Conservation (phyloP, 2,113 vertebrate species). For the Engraulis encrasicolus region DNA sequence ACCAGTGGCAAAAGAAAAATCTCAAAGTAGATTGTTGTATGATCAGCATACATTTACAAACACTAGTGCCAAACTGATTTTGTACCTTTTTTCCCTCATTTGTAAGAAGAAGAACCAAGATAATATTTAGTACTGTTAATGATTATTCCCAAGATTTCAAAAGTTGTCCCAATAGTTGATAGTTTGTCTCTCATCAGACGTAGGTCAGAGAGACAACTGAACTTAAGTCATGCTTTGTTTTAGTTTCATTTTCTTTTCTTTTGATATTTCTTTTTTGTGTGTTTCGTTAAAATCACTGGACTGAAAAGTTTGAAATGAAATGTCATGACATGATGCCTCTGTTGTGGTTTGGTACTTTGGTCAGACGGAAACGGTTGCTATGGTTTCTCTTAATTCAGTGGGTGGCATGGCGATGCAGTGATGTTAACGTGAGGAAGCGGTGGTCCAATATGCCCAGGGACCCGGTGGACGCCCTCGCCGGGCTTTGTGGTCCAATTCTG, state of each 20-base stretch:
- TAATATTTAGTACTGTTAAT: neutral
- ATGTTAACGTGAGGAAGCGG: neutral
- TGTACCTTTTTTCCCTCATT: slow-evolving; percentile 10
- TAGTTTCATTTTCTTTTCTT: too few species aligned
- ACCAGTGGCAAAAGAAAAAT: neutral
- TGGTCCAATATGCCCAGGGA: slow-evolving; percentile 7
- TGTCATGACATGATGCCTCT: neutral
- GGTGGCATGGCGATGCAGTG: neutral
- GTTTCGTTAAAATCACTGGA: too few species aligned
- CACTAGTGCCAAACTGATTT: slow-evolving; percentile 71
- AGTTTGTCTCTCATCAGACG: neutral
- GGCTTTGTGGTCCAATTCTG: slow-evolving; percentile 56
- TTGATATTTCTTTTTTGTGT: too few species aligned
- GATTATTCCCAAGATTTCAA: slow-evolving; percentile 15
- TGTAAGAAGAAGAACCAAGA: too few species aligned
- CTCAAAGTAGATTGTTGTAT: neutral
- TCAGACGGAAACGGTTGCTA: neutral
- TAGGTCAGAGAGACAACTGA: too few species aligned
- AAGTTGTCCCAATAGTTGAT: neutral
- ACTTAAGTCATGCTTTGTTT: too few species aligned
- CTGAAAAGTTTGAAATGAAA: too few species aligned
- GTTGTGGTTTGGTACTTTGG: neutral
- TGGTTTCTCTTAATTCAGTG: neutral
- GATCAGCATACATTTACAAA: slow-evolving; percentile 40
- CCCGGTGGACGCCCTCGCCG: neutral